phyloP scores from a whole-genome alignment of 2,888 invertebrate genomes.

The Gibbula magus region DNA sequence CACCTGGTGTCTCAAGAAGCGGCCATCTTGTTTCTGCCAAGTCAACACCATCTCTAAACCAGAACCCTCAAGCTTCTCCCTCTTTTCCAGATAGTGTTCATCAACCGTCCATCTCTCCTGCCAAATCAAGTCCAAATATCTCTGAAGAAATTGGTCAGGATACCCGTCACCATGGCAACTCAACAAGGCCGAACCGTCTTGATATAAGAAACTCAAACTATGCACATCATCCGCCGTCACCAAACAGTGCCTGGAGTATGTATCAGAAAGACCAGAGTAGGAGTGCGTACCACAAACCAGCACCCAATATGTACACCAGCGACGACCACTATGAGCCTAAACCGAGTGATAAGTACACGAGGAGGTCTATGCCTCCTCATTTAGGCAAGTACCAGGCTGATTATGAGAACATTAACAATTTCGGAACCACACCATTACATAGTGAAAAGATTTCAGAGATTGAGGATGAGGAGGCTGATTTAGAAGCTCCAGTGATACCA shows the following conservation, averaged over 20 bases:
- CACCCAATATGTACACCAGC: slow-evolving; percentile 32
- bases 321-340: slow-evolving; percentile 35
- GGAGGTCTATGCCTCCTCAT: slow-evolving; percentile 52
- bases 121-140: slow-evolving; percentile 45
- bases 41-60: slow-evolving; percentile 58
- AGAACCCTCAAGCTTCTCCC: slow-evolving; percentile 48
- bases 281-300: slow-evolving; percentile 1
- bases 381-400: slow-evolving; percentile 45
- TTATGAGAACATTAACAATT: slow-evolving; percentile 40
- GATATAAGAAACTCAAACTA: background rate
- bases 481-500: slow-evolving; percentile 43
- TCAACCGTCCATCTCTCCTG: slow-evolving; percentile 25
- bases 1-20: background rate
- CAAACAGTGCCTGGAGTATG: slow-evolving; percentile 23
- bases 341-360: slow-evolving; percentile 39
- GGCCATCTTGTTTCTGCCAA: slow-evolving; percentile 54
- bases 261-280: background rate
- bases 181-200: background rate
- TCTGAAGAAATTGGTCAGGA: slow-evolving; percentile 28
- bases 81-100: slow-evolving; percentile 33
- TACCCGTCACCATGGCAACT: background rate
- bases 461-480: slow-evolving; percentile 50
- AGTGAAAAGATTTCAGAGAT: slow-evolving; percentile 49
- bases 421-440: slow-evolving; percentile 36
- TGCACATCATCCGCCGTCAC: background rate